Conservation (phyloP, 53 echinoderm and acorn worm species). For the Actinopyga echinites region DNA sequence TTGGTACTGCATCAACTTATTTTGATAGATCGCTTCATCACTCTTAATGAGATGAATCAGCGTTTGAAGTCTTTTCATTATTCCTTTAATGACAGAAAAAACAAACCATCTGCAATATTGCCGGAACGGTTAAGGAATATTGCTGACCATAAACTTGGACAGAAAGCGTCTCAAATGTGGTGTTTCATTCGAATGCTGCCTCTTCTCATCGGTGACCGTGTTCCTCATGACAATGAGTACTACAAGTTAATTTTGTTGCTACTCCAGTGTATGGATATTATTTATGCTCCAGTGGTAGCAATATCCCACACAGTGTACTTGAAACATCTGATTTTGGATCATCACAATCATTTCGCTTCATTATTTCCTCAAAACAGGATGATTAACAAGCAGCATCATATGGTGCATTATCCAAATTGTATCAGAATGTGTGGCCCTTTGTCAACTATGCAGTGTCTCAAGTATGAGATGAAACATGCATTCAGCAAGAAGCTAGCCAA, state of each 20-base stretch:
- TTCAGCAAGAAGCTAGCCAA: slow-evolving; percentile 52
- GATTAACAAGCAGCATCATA: slow-evolving; percentile 71
- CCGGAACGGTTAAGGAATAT: slow-evolving; percentile 38
- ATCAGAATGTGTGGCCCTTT: slow-evolving; percentile 61
- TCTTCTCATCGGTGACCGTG: slow-evolving; percentile 50
- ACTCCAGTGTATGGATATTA: slow-evolving; percentile 63
- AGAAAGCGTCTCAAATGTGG: slow-evolving; percentile 72
- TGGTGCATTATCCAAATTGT: slow-evolving; percentile 60
- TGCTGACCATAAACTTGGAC: slow-evolving; percentile 67
- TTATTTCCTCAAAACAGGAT: slow-evolving; percentile 43
- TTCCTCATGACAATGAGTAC: slow-evolving; percentile 48
- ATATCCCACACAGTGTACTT: slow-evolving; percentile 39
- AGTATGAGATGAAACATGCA: slow-evolving; percentile 66
- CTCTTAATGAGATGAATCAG: slow-evolving; percentile 36
- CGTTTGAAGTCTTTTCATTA: slow-evolving; percentile 46
- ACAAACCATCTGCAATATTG: slow-evolving; percentile 45
- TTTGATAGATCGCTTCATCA: slow-evolving; percentile 39
- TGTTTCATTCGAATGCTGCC: slow-evolving; percentile 63
- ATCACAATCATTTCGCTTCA: slow-evolving; percentile 30
- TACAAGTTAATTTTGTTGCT: slow-evolving; percentile 54
- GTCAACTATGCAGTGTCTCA: slow-evolving; percentile 53
- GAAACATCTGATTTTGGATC: slow-evolving; percentile 51
- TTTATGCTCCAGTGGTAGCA: slow-evolving; percentile 34
- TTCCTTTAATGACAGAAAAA: slow-evolving; percentile 55
- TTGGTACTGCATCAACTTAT: slow-evolving; percentile 50